Base-by-base conservation (phyloP, 2,888 invertebrate species). In the Rutpela maculata region DNA sequence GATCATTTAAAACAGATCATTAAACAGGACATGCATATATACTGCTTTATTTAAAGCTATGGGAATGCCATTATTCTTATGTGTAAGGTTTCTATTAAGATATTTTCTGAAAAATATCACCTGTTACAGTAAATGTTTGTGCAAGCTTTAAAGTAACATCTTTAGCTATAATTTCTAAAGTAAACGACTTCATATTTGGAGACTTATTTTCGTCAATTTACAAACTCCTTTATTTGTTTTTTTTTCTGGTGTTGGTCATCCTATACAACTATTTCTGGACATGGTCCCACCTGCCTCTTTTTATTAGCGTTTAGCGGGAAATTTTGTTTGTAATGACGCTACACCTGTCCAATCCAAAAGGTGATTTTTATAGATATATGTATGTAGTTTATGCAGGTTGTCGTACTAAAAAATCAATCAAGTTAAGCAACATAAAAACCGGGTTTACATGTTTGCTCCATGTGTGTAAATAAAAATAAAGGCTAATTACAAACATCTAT, bases 121-220 rank as follows among this genome's bases (percentile, higher is more conserved):
- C 70, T 60, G 70, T 70, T 43, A 31, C 70, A 70, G 31, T 26
- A 56, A 65, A 17, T 65, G 38, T 65, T 43, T 65, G 65, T 65
- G 65, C 38, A 65, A 65, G 18, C 65, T 19, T 50, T 68, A 31
- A 68, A 68, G 68, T 22, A 38, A 38, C 60, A 70, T 70, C 70
- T 70, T 22, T 35, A 70, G 59, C 60, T 60, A 69, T 70, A 70
- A 70, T 70, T 70, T 43, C 70, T 60, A 70, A 70, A 70, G 70
- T 31, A 70, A 70, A 70, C 70, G 43, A 6, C 70, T 11, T 35
- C 59, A 43, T 70, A 70, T 70, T 70, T 70, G 70, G 70, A 70
- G 22, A 38, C 70, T 19, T 70, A 70, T 70, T 70, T 70, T 70
- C 70, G 70, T 70, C 60, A 70, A 70, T 70, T 70, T 70, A 70